Conservation (phyloP, 2,888 invertebrate genomes). For the Lochmaea capreae region DNA sequence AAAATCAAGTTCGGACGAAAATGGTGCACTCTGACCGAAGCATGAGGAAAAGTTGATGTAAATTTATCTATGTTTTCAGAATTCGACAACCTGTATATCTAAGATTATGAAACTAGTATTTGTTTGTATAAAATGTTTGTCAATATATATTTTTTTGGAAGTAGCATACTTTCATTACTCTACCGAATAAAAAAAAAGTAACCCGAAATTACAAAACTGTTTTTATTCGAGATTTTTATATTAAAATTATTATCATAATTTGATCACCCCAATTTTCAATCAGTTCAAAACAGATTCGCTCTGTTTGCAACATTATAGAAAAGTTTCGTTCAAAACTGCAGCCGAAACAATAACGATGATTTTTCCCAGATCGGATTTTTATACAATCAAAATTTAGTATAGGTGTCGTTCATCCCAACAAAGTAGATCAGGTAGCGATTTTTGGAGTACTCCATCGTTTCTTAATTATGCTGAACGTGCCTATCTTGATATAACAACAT, state of each 20-base stretch:
- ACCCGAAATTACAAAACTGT: not conserved
- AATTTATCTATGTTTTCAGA: not conserved
- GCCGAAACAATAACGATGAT: not conserved
- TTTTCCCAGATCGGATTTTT: not conserved
- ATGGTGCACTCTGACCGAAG: too few relatives aligned
- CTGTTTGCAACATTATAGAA: conserved; percentile 1
- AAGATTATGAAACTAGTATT: not conserved
- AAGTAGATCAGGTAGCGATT: too few relatives aligned
- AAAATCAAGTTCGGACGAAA: too few relatives aligned
- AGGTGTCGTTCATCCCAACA: too few relatives aligned
- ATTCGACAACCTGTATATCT: not conserved
- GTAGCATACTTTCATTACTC: not conserved
- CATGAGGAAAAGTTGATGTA: not conserved
- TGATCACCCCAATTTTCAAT: not conserved
- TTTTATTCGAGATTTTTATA: not conserved
- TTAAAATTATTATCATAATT: conserved; percentile 21
- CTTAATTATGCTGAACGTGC: too few relatives aligned
- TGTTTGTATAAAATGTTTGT: not conserved
- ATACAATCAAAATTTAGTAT: too few relatives aligned
- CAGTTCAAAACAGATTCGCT: conserved; percentile 6
- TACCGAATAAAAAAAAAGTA: not conserved
- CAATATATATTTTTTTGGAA: not conserved
- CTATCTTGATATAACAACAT: too few relatives aligned
- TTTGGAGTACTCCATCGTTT: too few relatives aligned
- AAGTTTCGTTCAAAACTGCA: not conserved